phyloP scores from a whole-genome alignment of 2,888 invertebrate genomes.

The Carcina quercana region DNA sequence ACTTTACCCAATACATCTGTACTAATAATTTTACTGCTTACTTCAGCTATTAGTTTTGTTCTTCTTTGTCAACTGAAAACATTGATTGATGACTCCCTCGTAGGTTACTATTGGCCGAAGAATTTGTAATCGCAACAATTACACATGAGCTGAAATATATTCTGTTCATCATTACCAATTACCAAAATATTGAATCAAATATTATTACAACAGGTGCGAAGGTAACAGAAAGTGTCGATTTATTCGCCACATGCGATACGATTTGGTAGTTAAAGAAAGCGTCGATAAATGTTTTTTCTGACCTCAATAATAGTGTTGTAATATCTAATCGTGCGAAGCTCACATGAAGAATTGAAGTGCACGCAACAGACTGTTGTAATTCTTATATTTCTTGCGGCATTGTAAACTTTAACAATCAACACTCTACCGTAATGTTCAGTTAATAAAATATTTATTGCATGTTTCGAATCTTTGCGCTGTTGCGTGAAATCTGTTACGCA shows the following conservation, averaged over 20 bases:
- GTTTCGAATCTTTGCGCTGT: constrained; percentile 13
- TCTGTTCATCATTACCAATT: too few relatives aligned
- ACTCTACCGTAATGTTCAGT: constrained; percentile 2
- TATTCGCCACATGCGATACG: constrained; percentile 4
- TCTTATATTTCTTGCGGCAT: constrained; percentile 1
- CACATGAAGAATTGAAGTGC: constrained; percentile 14
- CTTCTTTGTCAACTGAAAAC: too few relatives aligned
- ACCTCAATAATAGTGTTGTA: constrained; percentile 30
- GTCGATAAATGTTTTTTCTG: constrained; percentile 26
- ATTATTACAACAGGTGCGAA: not conserved
- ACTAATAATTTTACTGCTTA: too few relatives aligned
- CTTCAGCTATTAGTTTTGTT: too few relatives aligned
- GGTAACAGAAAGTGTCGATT: constrained; percentile 10
- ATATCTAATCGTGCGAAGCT: constrained; percentile 19
- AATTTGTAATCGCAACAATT: too few relatives aligned
- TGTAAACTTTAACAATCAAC: too few relatives aligned
- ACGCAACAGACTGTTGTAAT: constrained; percentile 10
- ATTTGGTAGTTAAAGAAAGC: constrained; percentile 21
- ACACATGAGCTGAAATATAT: too few relatives aligned
- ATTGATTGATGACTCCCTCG: too few relatives aligned
- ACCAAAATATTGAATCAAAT: not conserved
- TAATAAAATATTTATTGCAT: too few relatives aligned
- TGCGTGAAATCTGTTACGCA: constrained; percentile 17
- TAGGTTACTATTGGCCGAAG: too few relatives aligned
- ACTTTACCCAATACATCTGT: too few relatives aligned